Evolutionary conservation across 2,888 invertebrate species (phyloP).

Genomic region (Hirtodrosophila cameraria): DNA sequence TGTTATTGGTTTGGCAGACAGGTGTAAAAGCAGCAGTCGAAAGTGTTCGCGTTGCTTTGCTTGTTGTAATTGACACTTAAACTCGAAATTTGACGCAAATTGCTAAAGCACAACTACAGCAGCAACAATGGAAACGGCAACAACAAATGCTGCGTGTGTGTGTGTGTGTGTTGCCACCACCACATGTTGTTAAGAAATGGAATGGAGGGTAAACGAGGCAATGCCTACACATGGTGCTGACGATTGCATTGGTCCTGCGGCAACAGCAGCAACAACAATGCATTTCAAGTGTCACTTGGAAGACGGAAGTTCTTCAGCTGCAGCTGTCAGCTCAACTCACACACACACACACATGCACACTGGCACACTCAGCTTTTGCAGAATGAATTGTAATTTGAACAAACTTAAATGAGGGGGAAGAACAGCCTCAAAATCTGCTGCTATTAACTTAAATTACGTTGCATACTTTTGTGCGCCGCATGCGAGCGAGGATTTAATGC

Average conservation of each 20-base stretch:
- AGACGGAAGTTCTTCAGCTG: conserved; percentile 55
- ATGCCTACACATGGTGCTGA: conserved; percentile 13
- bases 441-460: conserved; percentile 75
- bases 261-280: conserved; percentile 50
- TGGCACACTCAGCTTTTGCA: conserved; percentile 46
- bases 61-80: conserved; percentile 77
- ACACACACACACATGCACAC: conserved; percentile 12
- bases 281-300: conserved; percentile 55
- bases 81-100: conserved; percentile 79
- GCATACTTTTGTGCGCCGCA: conserved; percentile 66
- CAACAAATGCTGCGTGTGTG: conserved; percentile 20
- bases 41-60: conserved; percentile 47
- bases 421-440: conserved; percentile 45
- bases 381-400: conserved; percentile 76
- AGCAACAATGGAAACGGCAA: conserved; percentile 20
- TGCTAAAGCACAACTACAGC: conserved; percentile 52
- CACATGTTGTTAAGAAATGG: conserved; percentile 6
- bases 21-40: conserved; percentile 46
- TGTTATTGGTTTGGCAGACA: conserved; percentile 42
- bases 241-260: conserved; percentile 17
- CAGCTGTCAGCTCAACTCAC: conserved; percentile 25
- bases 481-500: conserved; percentile 50
- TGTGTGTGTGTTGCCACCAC: not conserved
- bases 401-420: conserved; percentile 38
- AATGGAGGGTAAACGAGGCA: not conserved